Evolutionary conservation across 2,797 vertebrate species (phyloP), one percentile per base, ranked within the genome.

Genomic region (Coreius guichenoti): DNA sequence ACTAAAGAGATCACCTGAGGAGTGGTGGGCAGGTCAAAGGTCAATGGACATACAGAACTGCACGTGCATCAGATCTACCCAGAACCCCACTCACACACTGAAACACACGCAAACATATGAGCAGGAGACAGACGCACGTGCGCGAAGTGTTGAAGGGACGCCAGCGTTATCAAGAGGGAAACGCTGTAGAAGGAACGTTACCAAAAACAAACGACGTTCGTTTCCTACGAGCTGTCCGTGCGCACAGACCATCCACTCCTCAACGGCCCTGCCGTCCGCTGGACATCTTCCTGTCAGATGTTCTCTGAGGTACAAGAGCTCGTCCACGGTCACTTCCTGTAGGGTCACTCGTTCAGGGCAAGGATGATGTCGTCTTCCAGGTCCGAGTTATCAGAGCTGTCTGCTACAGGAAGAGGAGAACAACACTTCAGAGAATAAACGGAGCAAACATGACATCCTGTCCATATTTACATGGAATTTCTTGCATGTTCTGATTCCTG

Each of bases 351-450:
- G 26, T 95, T 96, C 93, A 99, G 94, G 90, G 98, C 96, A 83
- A 99, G 94, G 92, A 99, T 98, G 92, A 99, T 99, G 95, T 99
- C 98, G 82, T 99, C 98, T 93, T 99, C 98, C 92, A 99, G 93
- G 94, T 99, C 98, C 0, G 98, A 99, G 95, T 75, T 98, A 93
- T 99, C 98, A 0, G 97, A 98, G 94, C 97, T 98, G 95, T 99
- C 98, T 31, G 97, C 96, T 97, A 92, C 81, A 92, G 91, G 69
- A 81, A 92, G 2, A 74, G 89, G 83, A 90, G 87, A 92, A 87
- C 94, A 12, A 29, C 0, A 49, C 19, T 75, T 84, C 94, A 21
- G 91, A 92, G 89, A 88, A 39, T 39, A 33, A 33, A 33, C 33
- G 33, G 4, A 33, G 4, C 33, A 33, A 33, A 33, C 33, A 33